Evolutionary conservation across 2,888 invertebrate genomes (phyloP), one percentile per base, ranked within the genome.

Genomic region (Andrena haemorrhoa): DNA sequence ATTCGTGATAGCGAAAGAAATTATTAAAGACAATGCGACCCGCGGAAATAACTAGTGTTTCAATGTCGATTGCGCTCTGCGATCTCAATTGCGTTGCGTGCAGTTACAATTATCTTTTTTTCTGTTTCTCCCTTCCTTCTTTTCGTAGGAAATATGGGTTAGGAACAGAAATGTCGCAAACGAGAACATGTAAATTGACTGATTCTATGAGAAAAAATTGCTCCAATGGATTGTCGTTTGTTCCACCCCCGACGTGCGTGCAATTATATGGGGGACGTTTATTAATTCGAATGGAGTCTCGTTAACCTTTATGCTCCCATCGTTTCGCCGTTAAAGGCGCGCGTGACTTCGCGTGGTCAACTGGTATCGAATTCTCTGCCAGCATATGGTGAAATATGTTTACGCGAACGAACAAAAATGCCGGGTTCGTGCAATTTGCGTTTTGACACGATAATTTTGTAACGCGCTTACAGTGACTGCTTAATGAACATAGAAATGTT

Each of bases 41-140:
- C 33, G 8, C 7, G 2, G 71, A 60, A 74, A 79, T 74, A 74
- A 79, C 68, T 35, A 85, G 76, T 64, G 35, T 68, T 70, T 65
- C 12, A 20, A 51, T 66, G 29, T 82, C 75, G 26, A 61, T 75
- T 60, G 73, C 60, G 66, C 6, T 10, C 29, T 31, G 61, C n/a
- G 68, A 53, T 69, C 41, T 35, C 69, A 56, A 35, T 56, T 41
- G 33, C 41, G 47, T 64, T 61, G 10, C 10, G 10, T n/a, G 6
- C 29, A 20, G 49, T 7, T 53, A 51, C 60, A 33, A 23, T 41
- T 33, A 12, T 47, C 47, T 58, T 49, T 35, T n/a, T 41, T 8
- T 23, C 35, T 53, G 23, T 41, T n/a, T n/a, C 8, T 60, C 5
- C 7, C 35, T 35, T 53, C 6, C n/a, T 53, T 35, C 12, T 12